phyloP scores from a whole-genome alignment of 2,797 vertebrate species.

The Eulemur rubriventer region DNA sequence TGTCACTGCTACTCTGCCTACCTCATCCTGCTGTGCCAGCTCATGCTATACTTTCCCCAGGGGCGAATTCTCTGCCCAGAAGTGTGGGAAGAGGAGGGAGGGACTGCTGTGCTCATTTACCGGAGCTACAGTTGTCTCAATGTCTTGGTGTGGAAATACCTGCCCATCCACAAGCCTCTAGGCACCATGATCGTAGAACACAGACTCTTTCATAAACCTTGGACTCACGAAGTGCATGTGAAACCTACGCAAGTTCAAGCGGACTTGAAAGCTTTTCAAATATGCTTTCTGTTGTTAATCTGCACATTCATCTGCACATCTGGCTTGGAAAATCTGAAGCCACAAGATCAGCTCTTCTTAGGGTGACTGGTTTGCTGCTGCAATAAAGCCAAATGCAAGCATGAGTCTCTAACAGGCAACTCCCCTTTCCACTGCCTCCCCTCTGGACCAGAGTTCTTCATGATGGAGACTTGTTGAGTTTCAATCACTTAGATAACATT shows the following conservation, averaged over 20 bases:
- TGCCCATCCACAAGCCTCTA: neutral
- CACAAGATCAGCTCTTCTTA: slow-evolving; percentile 3
- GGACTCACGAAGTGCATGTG: neutral
- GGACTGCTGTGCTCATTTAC: neutral
- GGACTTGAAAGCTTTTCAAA: slow-evolving; percentile 48
- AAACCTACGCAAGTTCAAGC: neutral
- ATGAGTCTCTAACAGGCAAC: neutral
- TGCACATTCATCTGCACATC: neutral
- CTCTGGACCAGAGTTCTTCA: neutral
- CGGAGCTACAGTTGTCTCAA: neutral
- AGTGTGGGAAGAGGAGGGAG: slow-evolving; percentile 2
- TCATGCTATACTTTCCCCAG: slow-evolving; percentile 12
- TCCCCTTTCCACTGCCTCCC: neutral
- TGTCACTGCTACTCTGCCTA: slow-evolving; percentile 3
- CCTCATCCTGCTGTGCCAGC: neutral
- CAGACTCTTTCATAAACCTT: neutral
- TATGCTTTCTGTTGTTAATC: slow-evolving; percentile 33
- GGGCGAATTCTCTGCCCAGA: neutral
- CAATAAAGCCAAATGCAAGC: neutral
- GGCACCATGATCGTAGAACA: neutral
- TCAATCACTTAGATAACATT: neutral
- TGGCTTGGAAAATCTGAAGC: slow-evolving; percentile 57
- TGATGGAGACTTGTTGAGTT: neutral
- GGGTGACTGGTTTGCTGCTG: neutral
- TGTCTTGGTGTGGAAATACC: slow-evolving; percentile 44